These are phyloP conservation scores for Phragmatobia fuliginosa DNA, from an alignment of 2,888 invertebrate species.

Conservation along the genomic window DNA sequence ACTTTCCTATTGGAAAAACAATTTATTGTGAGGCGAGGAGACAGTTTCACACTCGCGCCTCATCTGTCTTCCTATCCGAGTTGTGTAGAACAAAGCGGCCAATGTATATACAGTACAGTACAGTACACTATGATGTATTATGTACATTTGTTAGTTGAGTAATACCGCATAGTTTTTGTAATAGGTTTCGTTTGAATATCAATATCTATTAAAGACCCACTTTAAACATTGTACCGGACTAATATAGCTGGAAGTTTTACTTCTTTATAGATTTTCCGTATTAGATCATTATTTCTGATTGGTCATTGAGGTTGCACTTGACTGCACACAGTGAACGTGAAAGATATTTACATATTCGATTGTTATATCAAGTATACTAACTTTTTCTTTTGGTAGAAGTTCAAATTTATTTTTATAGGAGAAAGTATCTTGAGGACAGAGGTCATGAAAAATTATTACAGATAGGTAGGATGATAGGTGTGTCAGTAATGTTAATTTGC, in stretches of 20 bases:
- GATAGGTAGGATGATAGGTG: neutral
- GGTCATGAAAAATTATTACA: neutral
- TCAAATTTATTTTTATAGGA: no score
- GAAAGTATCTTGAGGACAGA: no score
- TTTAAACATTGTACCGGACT: no score
- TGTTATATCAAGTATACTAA: no score
- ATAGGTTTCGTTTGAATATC: neutral
- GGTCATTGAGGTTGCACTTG: no score
- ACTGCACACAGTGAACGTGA: no score
- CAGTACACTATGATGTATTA: neutral
- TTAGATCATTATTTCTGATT: no score
- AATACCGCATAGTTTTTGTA: neutral
- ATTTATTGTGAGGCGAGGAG: slow-evolving; percentile 22
- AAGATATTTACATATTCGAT: no score
- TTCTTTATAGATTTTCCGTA: no score
- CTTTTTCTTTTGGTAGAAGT: no score
- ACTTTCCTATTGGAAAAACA: slow-evolving; percentile 26
- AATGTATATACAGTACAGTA: neutral
- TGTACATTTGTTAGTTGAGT: neutral
- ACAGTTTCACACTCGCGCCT: slow-evolving; percentile 16
- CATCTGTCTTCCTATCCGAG: slow-evolving; percentile 16
- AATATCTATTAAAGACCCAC: no score
- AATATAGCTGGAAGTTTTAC: no score
- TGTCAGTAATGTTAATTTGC: slow-evolving; percentile 3
- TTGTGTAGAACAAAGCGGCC: neutral